Evolutionary conservation across 1,140 invertebrate genomes (phyloP).

Genomic region (Papilio xuthus): DNA sequence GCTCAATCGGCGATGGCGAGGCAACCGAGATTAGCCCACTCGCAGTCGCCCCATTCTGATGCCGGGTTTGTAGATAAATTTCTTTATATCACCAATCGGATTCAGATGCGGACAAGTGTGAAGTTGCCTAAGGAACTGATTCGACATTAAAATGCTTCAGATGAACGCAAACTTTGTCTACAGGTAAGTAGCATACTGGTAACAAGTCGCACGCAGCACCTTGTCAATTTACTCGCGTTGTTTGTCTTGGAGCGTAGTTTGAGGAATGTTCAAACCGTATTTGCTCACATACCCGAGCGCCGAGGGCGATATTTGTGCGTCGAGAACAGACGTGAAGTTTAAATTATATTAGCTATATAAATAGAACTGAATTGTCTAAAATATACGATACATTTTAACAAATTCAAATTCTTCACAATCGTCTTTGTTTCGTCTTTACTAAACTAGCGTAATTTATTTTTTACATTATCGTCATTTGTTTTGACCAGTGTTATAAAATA

Average conservation of each 20-base stretch:
- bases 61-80: too few relatives aligned
- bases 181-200: constrained; percentile 1
- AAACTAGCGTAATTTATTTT: too few relatives aligned
- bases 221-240: constrained; percentile 24
- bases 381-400: not conserved
- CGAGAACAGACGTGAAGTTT: not conserved
- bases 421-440: too few relatives aligned
- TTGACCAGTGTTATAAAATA: too few relatives aligned
- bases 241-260: constrained; percentile 27
- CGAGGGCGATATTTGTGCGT: constrained; percentile 15
- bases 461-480: too few relatives aligned
- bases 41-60: too few relatives aligned
- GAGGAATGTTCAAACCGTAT: constrained; percentile 22
- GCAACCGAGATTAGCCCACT: too few relatives aligned
- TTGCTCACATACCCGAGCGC: constrained; percentile 11
- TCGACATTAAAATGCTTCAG: not conserved
- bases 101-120: too few relatives aligned
- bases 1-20: too few relatives aligned
- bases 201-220: constrained; percentile 21
- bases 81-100: too few relatives aligned
- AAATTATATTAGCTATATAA: constrained; percentile 5
- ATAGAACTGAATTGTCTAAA: not conserved
- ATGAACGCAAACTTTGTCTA: not conserved
- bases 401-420: not conserved
- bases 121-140: not conserved